phyloP scores from a whole-genome alignment of 2,113 vertebrate species.

The Lepisosteus osseus region DNA sequence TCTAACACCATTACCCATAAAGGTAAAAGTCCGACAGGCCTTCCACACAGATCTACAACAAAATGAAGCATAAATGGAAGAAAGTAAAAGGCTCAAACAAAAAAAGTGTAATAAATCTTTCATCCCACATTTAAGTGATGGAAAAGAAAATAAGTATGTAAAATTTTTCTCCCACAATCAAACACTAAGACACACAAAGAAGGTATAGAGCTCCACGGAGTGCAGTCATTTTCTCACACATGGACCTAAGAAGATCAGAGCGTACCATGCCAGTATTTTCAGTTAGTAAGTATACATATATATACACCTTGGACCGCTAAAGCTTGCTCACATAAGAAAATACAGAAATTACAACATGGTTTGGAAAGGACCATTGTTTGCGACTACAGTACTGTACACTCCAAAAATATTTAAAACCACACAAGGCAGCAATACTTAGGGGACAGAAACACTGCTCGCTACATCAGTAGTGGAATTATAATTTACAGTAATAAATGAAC shows the following conservation, averaged over 20 bases:
- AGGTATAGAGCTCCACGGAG: slow-evolving; percentile 74
- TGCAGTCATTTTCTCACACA: slow-evolving; percentile 72
- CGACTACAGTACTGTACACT: slow-evolving; percentile 87
- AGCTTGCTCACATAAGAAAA: slow-evolving; percentile 86
- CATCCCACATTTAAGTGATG: slow-evolving; percentile 59
- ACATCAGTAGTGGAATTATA: slow-evolving; percentile 96
- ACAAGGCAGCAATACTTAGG: slow-evolving; percentile 83
- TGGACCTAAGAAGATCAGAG: slow-evolving; percentile 71
- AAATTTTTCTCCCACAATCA: slow-evolving; percentile 52
- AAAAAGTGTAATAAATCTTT: slow-evolving; percentile 55
- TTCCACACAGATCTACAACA: slow-evolving; percentile 72
- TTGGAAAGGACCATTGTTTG: slow-evolving; percentile 76
- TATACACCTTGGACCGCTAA: slow-evolving; percentile 92
- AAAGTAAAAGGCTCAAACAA: slow-evolving; percentile 50
- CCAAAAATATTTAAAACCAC: slow-evolving; percentile 78
- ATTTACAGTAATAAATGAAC: slow-evolving; percentile 98
- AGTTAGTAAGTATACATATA: slow-evolving; percentile 78
- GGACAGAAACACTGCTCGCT: slow-evolving; percentile 91
- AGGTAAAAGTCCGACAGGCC: slow-evolving; percentile 63
- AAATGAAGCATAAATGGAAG: slow-evolving; percentile 49
- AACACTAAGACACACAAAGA: slow-evolving; percentile 51
- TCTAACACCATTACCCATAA: slow-evolving; percentile 66
- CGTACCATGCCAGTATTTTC: slow-evolving; percentile 91
- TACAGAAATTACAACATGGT: slow-evolving; percentile 81
- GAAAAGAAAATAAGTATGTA: slow-evolving; percentile 25